These are phyloP conservation scores for Bovichtus variegatus DNA, from an alignment of 2,797 vertebrate genomes.

Conservation along the genomic window DNA sequence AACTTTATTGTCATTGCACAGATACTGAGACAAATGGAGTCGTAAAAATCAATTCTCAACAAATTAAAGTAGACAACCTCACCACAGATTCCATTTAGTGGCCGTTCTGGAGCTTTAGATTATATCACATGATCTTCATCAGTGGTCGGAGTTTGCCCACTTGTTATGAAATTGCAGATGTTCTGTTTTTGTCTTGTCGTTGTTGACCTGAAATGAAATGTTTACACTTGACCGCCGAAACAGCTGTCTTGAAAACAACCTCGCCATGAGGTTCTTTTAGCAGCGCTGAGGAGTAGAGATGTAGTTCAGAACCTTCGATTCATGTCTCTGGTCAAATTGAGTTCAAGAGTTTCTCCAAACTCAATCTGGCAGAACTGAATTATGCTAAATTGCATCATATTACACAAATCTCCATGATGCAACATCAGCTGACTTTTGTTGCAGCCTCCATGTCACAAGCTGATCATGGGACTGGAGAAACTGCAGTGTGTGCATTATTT, in stretches of 20 bases:
- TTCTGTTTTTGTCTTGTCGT: too few relatives aligned
- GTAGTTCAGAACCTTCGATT: background rate
- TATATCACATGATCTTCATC: too few relatives aligned
- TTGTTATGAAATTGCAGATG: background rate
- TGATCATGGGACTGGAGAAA: background rate
- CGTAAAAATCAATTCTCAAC: too few relatives aligned
- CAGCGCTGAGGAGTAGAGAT: background rate
- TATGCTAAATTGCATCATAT: background rate
- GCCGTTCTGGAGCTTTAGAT: too few relatives aligned
- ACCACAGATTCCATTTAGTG: too few relatives aligned
- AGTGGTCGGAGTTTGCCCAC: too few relatives aligned
- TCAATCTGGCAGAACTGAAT: background rate
- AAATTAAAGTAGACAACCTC: too few relatives aligned
- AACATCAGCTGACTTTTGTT: constrained; percentile 35
- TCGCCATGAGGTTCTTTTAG: background rate
- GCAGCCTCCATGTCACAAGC: constrained; percentile 10
- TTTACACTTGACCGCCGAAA: background rate
- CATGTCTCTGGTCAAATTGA: background rate
- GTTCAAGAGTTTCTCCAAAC: background rate
- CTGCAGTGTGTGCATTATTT: background rate
- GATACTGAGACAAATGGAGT: too few relatives aligned
- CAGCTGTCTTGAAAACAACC: background rate
- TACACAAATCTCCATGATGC: background rate
- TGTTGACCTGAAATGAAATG: too few relatives aligned
- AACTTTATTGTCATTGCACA: too few relatives aligned